Evolutionary conservation across 2,888 invertebrate genomes (phyloP).

Genomic region (Acanthopleura granulata): DNA sequence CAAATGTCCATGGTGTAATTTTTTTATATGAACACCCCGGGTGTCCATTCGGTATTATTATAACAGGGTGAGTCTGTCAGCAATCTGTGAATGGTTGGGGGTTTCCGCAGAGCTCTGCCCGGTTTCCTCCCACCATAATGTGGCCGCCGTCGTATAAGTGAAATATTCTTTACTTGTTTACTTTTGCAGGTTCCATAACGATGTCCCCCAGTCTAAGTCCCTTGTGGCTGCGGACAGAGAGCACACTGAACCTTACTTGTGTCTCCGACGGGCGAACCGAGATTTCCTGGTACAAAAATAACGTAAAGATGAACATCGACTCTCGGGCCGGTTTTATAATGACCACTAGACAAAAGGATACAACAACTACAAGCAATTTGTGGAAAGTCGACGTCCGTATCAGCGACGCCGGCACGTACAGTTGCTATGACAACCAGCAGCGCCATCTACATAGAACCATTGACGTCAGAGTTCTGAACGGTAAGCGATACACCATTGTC

Average conservation of each 20-base stretch:
- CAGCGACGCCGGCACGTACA: not conserved
- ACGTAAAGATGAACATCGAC: not conserved
- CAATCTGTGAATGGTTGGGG: too few relatives aligned
- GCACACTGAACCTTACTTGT: not conserved
- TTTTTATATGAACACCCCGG: too few relatives aligned
- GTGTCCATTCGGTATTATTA: too few relatives aligned
- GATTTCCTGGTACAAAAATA: slow-evolving; percentile 4
- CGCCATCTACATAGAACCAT: not conserved
- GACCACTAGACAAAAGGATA: not conserved
- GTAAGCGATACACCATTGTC: not conserved
- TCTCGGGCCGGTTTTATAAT: not conserved
- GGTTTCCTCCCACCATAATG: too few relatives aligned
- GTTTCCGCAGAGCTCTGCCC: too few relatives aligned
- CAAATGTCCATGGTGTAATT: too few relatives aligned
- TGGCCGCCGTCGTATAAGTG: too few relatives aligned
- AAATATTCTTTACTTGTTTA: not conserved
- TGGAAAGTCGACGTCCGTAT: slow-evolving; percentile 12
- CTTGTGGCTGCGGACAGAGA: not conserved
- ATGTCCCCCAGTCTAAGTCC: not conserved
- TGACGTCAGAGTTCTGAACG: slow-evolving; percentile 1
- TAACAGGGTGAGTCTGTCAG: too few relatives aligned
- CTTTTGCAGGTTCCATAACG: not conserved
- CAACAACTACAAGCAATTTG: slow-evolving; percentile 1
- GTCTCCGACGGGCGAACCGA: not conserved
- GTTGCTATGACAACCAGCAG: not conserved